A percentile compares a stretch with the other conserved stretches of the same genome.
Conservation (phyloP, 2,797 vertebrate species). For the Leuciscus waleckii region DNA sequence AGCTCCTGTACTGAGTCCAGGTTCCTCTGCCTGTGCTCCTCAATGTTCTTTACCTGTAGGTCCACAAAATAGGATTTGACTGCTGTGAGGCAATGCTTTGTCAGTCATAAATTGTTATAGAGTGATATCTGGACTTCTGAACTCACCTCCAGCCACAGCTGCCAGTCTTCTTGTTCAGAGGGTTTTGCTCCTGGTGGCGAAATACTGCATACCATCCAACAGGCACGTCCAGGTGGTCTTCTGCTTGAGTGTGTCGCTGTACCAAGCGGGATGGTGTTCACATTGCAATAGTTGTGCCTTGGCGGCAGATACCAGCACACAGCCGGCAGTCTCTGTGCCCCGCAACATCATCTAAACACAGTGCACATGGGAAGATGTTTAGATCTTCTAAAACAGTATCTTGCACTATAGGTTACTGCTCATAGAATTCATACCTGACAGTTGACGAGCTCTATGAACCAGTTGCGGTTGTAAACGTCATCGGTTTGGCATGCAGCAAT, state of each 20-base stretch:
- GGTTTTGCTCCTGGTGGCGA: conserved; percentile 94
- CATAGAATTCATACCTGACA: conserved; percentile 84
- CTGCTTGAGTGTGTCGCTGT: conserved; percentile 94
- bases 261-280: conserved; percentile 96
- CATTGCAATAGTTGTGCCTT: conserved; percentile 97
- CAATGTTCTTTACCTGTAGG: conserved; percentile 95
- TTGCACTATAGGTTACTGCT: neutral
- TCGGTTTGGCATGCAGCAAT: conserved; percentile 95
- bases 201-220: conserved; percentile 98
- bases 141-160: conserved; percentile 95
- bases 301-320: conserved; percentile 94
- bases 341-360: conserved; percentile 91
- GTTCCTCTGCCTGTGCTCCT: conserved; percentile 94
- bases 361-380: neutral
- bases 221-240: conserved; percentile 98
- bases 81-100: neutral
- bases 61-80: conserved; percentile 19
- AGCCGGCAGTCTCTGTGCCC: conserved; percentile 94
- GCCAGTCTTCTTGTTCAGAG: conserved; percentile 88
- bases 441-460: conserved; percentile 97
- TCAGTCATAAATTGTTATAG: neutral
- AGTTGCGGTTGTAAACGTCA: conserved; percentile 96
- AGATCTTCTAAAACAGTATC: neutral
- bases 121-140: too few relatives aligned
- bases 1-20: conserved; percentile 95